phyloP scores from a whole-genome alignment of 1,140 invertebrate species.

The Carposina sasakii region DNA sequence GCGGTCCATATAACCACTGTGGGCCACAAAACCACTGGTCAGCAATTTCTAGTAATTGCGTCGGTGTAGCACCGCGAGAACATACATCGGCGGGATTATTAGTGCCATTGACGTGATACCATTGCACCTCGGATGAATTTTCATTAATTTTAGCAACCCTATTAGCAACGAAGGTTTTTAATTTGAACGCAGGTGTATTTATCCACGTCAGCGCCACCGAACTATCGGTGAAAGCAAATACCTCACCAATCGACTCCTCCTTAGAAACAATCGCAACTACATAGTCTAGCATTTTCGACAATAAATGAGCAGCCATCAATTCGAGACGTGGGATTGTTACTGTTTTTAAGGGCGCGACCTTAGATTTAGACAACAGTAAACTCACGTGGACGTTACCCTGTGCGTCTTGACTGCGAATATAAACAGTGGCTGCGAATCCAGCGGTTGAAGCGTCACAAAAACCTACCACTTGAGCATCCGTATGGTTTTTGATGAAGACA shows the following conservation, averaged over 20 bases:
- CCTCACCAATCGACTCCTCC: neutral
- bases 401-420: neutral
- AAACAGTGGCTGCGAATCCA: neutral
- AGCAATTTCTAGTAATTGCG: slow-evolving; percentile 11
- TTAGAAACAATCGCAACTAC: neutral
- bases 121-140: slow-evolving; percentile 7
- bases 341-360: slow-evolving; percentile 6
- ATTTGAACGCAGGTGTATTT: slow-evolving; percentile 16
- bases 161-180: slow-evolving; percentile 48
- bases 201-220: slow-evolving; percentile 47
- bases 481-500: neutral
- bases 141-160: slow-evolving; percentile 40
- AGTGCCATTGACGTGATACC: slow-evolving; percentile 16
- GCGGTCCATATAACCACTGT: neutral
- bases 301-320: neutral
- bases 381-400: neutral
- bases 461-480: neutral
- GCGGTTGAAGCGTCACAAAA: slow-evolving; percentile 15
- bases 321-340: slow-evolving; percentile 3
- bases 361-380: slow-evolving; percentile 7
- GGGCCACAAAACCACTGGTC: slow-evolving; percentile 21
- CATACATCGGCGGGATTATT: slow-evolving; percentile 28
- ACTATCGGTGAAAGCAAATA: slow-evolving; percentile 37
- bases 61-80: slow-evolving; percentile 16
- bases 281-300: slow-evolving; percentile 3